Conservation (phyloP, 2,888 invertebrate species). For the Ecliptopera silaceata region DNA sequence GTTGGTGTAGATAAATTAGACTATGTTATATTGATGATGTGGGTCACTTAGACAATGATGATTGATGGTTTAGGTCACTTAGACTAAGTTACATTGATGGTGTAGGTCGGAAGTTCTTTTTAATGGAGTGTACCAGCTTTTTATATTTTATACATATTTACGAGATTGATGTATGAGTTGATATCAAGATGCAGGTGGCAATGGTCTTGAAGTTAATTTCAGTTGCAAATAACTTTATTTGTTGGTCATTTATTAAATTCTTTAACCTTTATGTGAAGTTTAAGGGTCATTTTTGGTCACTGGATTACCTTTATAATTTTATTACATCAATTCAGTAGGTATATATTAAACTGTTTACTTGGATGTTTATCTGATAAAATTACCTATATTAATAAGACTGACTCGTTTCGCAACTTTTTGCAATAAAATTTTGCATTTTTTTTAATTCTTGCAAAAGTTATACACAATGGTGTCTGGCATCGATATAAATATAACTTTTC, state of each 20-base stretch:
- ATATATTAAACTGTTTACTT: not conserved
- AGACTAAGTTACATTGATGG: too few species aligned
- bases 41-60: too few species aligned
- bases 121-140: conserved; percentile 9
- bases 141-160: not conserved
- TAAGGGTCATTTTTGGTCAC: conserved; percentile 14
- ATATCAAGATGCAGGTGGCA: conserved; percentile 22
- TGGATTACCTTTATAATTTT: conserved; percentile 15
- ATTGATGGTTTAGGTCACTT: too few species aligned
- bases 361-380: not conserved
- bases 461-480: too few species aligned
- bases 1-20: too few species aligned
- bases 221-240: conserved; percentile 29
- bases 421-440: too few species aligned
- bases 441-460: too few species aligned
- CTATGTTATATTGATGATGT: too few species aligned
- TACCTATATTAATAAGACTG: not conserved
- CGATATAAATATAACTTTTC: too few species aligned
- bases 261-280: conserved; percentile 21
- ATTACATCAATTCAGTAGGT: not conserved
- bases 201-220: conserved; percentile 18
- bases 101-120: too few species aligned
- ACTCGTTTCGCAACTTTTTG: too few species aligned
- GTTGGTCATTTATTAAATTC: conserved; percentile 21
- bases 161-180: conserved; percentile 20